Conservation (phyloP, 2,113 vertebrate species). For the Anolis sagrei region DNA sequence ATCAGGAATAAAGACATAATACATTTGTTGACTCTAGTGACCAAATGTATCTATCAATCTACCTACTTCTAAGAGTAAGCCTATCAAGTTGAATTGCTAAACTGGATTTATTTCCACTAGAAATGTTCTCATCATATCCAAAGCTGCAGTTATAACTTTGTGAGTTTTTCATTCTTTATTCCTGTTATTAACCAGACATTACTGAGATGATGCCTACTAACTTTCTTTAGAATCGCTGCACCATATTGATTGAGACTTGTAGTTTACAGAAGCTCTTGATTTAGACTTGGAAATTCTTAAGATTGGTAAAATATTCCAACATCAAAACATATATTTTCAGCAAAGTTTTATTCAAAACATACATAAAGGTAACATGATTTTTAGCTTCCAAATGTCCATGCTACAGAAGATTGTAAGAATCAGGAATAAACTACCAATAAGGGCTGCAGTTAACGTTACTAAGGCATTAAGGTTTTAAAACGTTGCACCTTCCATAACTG, state of each 20-base stretch:
- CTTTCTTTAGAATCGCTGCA: neutral
- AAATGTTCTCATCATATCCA: neutral
- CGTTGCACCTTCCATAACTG: conserved; percentile 19
- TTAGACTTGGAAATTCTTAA: neutral
- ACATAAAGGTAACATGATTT: conserved; percentile 70
- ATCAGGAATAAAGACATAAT: neutral
- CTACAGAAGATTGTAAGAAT: conserved; percentile 70
- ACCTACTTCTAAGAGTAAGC: too few species aligned
- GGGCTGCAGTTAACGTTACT: conserved; percentile 71
- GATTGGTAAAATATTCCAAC: conserved; percentile 39
- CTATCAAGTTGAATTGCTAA: too few species aligned
- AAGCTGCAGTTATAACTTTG: neutral
- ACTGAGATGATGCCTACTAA: neutral
- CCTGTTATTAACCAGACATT: neutral
- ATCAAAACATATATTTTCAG: conserved; percentile 56
- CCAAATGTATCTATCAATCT: neutral
- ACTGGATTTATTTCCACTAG: neutral
- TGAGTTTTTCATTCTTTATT: neutral
- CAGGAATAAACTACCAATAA: conserved; percentile 37
- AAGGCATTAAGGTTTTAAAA: conserved; percentile 76
- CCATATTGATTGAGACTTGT: neutral
- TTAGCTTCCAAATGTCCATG: conserved; percentile 71
- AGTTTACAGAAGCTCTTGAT: neutral
- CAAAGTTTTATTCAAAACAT: conserved; percentile 81
- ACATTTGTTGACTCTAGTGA: neutral